Evolutionary conservation across 2,797 vertebrate genomes (phyloP), one percentile per base, ranked within the genome.

Genomic region (Chaetodon trifasciatus): DNA sequence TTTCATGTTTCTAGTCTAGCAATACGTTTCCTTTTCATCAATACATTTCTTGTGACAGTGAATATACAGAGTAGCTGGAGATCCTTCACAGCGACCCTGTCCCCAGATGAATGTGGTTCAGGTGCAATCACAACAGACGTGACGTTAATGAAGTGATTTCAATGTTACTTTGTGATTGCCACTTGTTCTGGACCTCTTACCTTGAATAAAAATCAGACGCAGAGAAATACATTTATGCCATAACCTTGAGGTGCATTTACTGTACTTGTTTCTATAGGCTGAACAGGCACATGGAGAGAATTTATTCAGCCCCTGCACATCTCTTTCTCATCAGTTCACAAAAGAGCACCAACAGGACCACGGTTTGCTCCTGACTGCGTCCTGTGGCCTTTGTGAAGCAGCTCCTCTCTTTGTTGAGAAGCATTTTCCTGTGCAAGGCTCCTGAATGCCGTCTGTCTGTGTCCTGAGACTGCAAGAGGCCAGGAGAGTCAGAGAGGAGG

Each of bases 241-340:
- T 40, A 83, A 83, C 85, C 79, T 78, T 75, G 76, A 83, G 70
- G 37, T 50, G 39, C 53, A 58, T 32, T 32, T 32, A 32, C 3
- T 70, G 52, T 69, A 61, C 73, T 23, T 49, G 24, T 69, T 68
- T 57, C 67, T 79, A 6, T 81, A 68, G 57, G 55, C 17, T 24
- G 52, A 55, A 16, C n/a, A 56, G 52, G 17, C 13, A 5, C 6
- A 62, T 40, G 42, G 50, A 77, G 21, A 53, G 68, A 56, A 67
- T 24, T 63, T 21, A 70, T 79, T 86, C 77, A 82, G 42, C 78
- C 40, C 53, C 46, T 47, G 67, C 76, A 53, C 55, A 56, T n/a
- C 67, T 64, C 67, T 32, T 60, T 85, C 78, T 80, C 78, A 78
- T 77, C 82, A 67, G 62, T 79, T 84, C 47, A 76, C 78, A 78